These are phyloP conservation scores for Coracias cyanogaster DNA, from an alignment of 2,797 vertebrate species.

Conservation along the genomic window DNA sequence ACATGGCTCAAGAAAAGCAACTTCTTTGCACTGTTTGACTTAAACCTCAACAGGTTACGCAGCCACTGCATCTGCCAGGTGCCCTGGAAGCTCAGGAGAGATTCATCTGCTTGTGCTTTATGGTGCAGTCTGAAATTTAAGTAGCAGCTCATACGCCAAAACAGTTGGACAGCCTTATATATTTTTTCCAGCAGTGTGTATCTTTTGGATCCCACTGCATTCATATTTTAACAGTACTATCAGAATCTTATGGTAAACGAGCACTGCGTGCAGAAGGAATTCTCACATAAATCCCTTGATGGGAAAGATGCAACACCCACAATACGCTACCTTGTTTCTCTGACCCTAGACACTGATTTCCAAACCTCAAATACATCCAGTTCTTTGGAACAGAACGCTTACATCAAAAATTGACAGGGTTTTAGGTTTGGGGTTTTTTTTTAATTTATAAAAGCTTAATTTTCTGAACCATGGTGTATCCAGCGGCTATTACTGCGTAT, in stretches of 20 bases:
- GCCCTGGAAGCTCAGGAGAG: background rate
- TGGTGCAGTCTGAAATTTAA: background rate
- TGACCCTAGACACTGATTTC: background rate
- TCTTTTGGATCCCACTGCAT: background rate
- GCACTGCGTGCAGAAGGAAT: background rate
- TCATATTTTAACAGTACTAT: conserved; percentile 32
- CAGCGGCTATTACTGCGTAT: background rate
- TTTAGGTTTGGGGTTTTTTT: too few relatives aligned
- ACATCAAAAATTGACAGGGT: background rate
- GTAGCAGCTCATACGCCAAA: conserved; percentile 27
- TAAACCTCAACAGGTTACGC: background rate
- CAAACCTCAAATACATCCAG: background rate
- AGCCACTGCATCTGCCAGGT: background rate
- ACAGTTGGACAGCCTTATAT: background rate
- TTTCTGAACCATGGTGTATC: background rate
- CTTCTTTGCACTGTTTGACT: background rate
- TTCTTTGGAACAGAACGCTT: background rate
- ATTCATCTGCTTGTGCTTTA: conserved; percentile 41
- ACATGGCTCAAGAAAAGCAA: background rate
- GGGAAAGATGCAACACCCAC: background rate
- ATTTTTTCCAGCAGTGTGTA: background rate
- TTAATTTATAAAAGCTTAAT: background rate
- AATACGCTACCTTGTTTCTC: background rate
- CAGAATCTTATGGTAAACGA: background rate
- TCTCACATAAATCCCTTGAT: background rate